Conservation (phyloP, 37 sponge, comb jelly and placozoan genomes). For the Aphrocallistes beatrix region DNA sequence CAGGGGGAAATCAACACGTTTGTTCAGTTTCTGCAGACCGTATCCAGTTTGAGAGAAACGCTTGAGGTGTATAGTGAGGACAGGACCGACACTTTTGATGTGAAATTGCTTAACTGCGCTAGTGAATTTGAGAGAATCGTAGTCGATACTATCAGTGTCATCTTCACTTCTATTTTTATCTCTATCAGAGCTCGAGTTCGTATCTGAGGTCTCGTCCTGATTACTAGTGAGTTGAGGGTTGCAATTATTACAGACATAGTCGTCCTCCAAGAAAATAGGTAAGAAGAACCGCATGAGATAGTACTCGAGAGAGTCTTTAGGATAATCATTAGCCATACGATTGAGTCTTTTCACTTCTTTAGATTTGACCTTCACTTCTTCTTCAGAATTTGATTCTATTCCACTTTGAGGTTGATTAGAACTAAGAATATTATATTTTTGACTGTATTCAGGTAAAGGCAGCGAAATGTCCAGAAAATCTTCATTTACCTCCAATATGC, state of each 20-base stretch:
- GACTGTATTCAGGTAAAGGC: constrained; percentile 29
- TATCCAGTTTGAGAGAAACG: constrained; percentile 60
- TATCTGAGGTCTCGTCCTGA: background rate
- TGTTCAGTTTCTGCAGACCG: constrained; percentile 53
- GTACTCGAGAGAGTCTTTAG: background rate
- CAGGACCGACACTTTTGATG: constrained; percentile 36
- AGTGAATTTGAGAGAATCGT: background rate
- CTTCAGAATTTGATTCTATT: too few species aligned
- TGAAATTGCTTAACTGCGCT: constrained; percentile 62
- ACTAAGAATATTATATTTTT: background rate
- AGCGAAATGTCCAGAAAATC: constrained; percentile 73
- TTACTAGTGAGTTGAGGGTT: background rate
- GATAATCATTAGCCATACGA: background rate
- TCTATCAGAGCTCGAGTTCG: background rate
- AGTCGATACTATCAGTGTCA: background rate
- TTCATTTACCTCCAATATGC: constrained; percentile 44
- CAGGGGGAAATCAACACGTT: constrained; percentile 56
- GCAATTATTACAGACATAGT: background rate
- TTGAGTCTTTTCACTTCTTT: background rate
- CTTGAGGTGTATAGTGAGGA: constrained; percentile 83
- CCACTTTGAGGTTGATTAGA: too few species aligned
- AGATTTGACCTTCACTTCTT: background rate
- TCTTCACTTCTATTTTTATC: background rate
- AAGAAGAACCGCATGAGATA: background rate
- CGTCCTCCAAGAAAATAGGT: background rate